A percentile compares a stretch with the other conserved stretches of the same genome.
Evolutionary conservation across 2,113 vertebrate genomes (phyloP).

Genomic region (Toxotes jaculatrix): DNA sequence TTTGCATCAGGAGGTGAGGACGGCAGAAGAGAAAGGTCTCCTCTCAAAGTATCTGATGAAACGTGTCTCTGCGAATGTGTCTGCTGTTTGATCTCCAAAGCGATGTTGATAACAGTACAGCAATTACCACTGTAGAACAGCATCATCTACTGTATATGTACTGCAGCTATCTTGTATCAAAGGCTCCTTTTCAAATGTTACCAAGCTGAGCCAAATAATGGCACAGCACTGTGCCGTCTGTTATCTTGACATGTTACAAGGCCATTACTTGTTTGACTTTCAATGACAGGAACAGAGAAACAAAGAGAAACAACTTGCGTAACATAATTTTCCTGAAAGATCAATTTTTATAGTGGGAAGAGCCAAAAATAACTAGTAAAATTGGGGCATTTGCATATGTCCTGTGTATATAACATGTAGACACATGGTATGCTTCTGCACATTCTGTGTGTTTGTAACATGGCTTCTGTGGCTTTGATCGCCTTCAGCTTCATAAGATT

Average conservation of each 20-base stretch:
- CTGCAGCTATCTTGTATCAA: background rate
- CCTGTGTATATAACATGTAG: too few species aligned
- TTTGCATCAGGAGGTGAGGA: background rate
- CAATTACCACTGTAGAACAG: background rate
- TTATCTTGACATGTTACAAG: background rate
- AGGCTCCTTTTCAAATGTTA: background rate
- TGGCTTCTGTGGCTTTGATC: too few species aligned
- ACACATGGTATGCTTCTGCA: too few species aligned
- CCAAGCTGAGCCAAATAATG: background rate
- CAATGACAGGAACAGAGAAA: background rate
- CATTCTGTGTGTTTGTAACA: too few species aligned
- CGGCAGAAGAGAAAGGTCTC: background rate
- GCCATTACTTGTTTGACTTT: constrained; percentile 1
- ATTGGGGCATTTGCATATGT: too few species aligned
- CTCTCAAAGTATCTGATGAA: background rate
- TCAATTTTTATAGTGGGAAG: background rate
- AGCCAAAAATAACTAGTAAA: background rate
- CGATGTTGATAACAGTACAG: background rate
- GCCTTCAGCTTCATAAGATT: too few species aligned
- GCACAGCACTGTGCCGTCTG: background rate
- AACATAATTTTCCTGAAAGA: background rate
- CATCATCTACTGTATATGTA: background rate
- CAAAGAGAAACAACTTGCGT: background rate
- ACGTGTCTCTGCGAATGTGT: background rate
- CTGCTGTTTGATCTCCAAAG: constrained; percentile 19